Evolutionary conservation across 37 sponge, comb jelly and placozoan genomes (phyloP).

Genomic region (Diacarnus erythraeanus): DNA sequence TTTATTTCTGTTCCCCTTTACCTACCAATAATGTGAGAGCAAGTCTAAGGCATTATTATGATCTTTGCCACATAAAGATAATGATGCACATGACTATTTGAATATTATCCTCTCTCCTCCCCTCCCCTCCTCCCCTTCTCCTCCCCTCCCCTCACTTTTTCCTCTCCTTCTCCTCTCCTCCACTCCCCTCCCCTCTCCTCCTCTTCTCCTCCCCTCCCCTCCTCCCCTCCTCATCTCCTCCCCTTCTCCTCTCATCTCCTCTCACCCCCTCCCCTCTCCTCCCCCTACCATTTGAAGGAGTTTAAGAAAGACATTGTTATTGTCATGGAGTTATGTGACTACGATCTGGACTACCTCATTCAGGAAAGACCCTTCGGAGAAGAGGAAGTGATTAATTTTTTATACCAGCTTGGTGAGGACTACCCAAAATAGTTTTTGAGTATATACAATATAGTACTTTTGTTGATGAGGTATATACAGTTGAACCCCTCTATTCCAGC

Average conservation of each 20-base stretch:
- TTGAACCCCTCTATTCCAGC: no score
- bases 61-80: no score
- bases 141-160: neutral
- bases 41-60: no score
- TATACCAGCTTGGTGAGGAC: slow-evolving; percentile 72
- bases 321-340: slow-evolving; percentile 86
- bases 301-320: slow-evolving; percentile 53
- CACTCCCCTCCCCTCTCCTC: neutral
- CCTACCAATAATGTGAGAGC: no score
- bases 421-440: no score
- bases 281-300: slow-evolving; percentile 15
- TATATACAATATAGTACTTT: no score
- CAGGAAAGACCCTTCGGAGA: slow-evolving; percentile 66
- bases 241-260: neutral
- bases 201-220: neutral
- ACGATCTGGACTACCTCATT: slow-evolving; percentile 72
- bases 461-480: no score
- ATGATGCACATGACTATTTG: no score
- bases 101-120: neutral
- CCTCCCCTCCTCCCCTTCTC: neutral
- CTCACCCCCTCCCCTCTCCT: neutral
- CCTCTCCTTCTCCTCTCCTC: neutral
- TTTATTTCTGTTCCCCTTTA: no score
- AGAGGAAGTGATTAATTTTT: slow-evolving; percentile 50
- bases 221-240: neutral